phyloP scores from a whole-genome alignment of 2,113 vertebrate species.

The Gorsachius goisagi region DNA sequence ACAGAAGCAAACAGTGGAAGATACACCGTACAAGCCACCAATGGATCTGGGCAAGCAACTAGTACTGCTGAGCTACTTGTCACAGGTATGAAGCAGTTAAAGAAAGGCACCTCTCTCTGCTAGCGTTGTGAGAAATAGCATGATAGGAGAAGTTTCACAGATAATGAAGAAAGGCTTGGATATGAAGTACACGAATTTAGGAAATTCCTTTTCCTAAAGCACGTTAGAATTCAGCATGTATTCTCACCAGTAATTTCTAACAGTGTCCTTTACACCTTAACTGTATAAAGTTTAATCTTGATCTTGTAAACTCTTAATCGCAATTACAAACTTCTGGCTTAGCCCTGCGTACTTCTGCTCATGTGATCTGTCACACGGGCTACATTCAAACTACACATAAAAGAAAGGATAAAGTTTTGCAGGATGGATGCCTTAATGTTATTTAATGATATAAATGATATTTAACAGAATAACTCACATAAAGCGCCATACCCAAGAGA shows the following conservation, averaged over 20 bases:
- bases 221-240: neutral
- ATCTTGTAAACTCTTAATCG: neutral
- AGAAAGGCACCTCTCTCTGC: neutral
- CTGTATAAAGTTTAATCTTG: neutral
- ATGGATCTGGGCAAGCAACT: constrained; percentile 95
- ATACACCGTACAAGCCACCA: constrained; percentile 94
- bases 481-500: neutral
- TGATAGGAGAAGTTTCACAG: neutral
- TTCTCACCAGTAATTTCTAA: neutral
- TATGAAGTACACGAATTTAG: neutral
- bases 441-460: neutral
- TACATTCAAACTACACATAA: neutral
- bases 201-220: neutral
- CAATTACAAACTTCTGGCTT: neutral
- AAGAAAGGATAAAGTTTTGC: neutral
- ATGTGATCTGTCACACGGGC: neutral
- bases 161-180: neutral
- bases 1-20: constrained; percentile 90
- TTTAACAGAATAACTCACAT: neutral
- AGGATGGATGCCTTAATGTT: neutral
- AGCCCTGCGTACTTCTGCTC: neutral
- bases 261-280: neutral
- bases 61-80: constrained; percentile 97
- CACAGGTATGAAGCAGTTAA: constrained; percentile 77
- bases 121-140: neutral